Base-by-base conservation (phyloP, 1,140 invertebrate species). In the Heterodera carotae region DNA sequence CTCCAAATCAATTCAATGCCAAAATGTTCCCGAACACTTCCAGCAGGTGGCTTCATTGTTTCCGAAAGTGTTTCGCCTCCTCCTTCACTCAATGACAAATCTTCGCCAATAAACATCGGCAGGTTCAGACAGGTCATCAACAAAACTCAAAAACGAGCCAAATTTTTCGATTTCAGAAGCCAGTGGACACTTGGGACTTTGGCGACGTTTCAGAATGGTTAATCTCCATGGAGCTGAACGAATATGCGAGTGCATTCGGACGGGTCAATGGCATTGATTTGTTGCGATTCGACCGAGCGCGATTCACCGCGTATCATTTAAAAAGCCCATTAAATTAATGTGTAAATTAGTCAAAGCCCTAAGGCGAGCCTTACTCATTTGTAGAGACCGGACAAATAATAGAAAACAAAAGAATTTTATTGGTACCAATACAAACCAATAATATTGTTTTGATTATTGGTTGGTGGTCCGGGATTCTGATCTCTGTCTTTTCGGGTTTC, bases 201-300 rank as follows among this genome's bases (percentile, higher is more conserved):
- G 81, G 82, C 33, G 91, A 91, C 80, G 89, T 91, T 66, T 85
- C 87, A 36, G 90, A 90, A 77, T 91, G 90, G 90, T 85, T 91
- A 0, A 88, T 88, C 62, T 48, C 72, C 73, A 59, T 80, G 25
- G 86, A 85, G 73, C 82, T 91, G 29, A 89, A 89, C 76, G 87
- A 91, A 82, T 91, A 91, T 83, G 88, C 88, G 81, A 82, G 80
- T 43, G 87, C 86, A 34, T 91, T 91, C 81, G 83, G 85, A 66
- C 79, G 85, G 29, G 89, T 91, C 43, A 88, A 88, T 77, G 90
- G 90, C 27, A 82, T 82, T 25, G 88, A 89, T 79, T 83, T 91
- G 75, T 77, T 89, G 56, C 85, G 86, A 68, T 88, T 91, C 75
- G 90, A 91, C 85, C 90, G 90, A 76, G 87, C 89, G 76, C 84